phyloP scores from a whole-genome alignment of 2,797 vertebrate species.

The Parauchenoglanis punctatus region DNA sequence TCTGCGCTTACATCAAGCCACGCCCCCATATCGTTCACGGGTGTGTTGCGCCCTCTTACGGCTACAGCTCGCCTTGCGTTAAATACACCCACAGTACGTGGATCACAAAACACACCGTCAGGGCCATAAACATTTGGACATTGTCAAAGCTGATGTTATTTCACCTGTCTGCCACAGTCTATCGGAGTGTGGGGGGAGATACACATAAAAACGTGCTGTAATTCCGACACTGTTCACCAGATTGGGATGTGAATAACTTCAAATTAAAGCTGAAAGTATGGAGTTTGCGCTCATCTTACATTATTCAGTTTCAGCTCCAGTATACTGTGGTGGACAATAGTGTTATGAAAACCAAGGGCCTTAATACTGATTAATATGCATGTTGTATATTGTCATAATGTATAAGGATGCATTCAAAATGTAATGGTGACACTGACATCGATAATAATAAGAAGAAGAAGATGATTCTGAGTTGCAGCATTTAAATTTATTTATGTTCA shows the following conservation, averaged over 20 bases:
- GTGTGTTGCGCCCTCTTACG: neutral
- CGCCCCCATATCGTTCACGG: neutral
- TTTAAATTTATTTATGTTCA: constrained; percentile 55
- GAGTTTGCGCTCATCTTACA: neutral
- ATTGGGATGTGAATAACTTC: neutral
- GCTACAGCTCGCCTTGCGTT: neutral
- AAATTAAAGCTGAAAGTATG: neutral
- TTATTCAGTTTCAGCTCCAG: neutral
- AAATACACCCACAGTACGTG: neutral
- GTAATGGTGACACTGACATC: neutral
- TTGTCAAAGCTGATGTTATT: neutral
- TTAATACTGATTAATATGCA: neutral
- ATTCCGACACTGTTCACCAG: neutral
- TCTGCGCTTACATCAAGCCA: neutral
- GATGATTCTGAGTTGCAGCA: constrained; percentile 1
- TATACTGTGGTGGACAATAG: neutral
- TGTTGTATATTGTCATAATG: neutral
- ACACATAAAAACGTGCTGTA: neutral
- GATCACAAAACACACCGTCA: neutral
- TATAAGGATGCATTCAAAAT: neutral
- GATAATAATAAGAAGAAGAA: neutral
- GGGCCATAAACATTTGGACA: neutral
- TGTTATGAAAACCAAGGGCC: neutral
- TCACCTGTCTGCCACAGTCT: neutral
- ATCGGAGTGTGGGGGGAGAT: neutral